Evolutionary conservation across 2,888 invertebrate genomes (phyloP).

Genomic region (Eledona agricola): DNA sequence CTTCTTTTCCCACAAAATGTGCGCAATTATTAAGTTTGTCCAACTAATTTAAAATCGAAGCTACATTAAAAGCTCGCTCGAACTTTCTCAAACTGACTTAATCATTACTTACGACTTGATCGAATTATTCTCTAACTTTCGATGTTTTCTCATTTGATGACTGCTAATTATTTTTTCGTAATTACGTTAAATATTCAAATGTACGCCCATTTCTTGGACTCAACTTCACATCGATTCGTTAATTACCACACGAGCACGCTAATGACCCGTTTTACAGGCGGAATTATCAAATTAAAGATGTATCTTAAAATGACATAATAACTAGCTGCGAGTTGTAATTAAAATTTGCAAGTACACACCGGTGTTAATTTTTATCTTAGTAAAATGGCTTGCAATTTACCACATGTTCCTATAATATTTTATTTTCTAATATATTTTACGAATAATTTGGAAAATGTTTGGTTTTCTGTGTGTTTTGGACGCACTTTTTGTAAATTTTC

Average conservation of each 20-base stretch:
- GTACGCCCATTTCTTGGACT: constrained; percentile 16
- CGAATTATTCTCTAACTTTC: constrained; percentile 28
- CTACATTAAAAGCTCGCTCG: constrained; percentile 30
- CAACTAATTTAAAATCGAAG: constrained; percentile 29
- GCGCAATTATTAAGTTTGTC: too few relatives aligned
- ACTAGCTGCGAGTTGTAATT: constrained; percentile 18
- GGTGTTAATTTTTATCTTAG: too few relatives aligned
- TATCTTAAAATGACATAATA: constrained; percentile 18
- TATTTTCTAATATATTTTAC: too few relatives aligned
- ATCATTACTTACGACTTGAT: constrained; percentile 24
- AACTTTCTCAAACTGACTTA: constrained; percentile 24
- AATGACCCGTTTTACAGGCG: constrained; percentile 24
- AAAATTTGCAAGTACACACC: constrained; percentile 22
- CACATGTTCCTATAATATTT: too few relatives aligned
- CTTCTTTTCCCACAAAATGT: too few relatives aligned
- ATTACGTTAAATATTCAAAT: constrained; percentile 32
- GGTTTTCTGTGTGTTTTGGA: too few relatives aligned
- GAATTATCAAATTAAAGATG: constrained; percentile 31
- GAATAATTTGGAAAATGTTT: too few relatives aligned
- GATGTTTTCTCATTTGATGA: constrained; percentile 25
- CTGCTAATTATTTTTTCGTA: constrained; percentile 31
- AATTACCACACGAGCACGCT: constrained; percentile 23
- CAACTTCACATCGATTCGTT: constrained; percentile 30
- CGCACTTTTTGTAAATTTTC: too few relatives aligned
- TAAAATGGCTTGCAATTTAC: too few relatives aligned